These are phyloP conservation scores for Hypocryptadius cinnamomeus DNA, from an alignment of 2,113 vertebrate species.

Conservation along the genomic window DNA sequence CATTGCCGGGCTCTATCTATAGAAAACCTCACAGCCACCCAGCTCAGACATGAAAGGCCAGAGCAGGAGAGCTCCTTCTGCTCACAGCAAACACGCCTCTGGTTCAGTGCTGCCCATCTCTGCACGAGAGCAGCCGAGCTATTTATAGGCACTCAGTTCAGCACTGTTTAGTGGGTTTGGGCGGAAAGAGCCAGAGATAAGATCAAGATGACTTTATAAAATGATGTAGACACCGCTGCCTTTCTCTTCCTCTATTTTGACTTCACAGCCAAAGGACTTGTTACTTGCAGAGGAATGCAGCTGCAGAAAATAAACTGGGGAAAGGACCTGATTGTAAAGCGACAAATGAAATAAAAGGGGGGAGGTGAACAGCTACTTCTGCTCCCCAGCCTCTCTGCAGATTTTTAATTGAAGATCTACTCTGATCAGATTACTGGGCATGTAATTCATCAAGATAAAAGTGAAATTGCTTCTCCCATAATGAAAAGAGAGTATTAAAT, in stretches of 20 bases:
- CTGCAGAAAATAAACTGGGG: not conserved
- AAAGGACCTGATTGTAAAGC: not conserved
- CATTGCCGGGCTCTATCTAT: not conserved
- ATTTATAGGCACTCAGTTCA: conserved; percentile 71
- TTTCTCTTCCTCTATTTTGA: conserved; percentile 37
- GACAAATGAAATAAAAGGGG: not conserved
- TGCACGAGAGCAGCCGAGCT: conserved; percentile 39
- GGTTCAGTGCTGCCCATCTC: conserved; percentile 55
- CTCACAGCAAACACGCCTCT: conserved; percentile 40
- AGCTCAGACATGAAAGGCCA: conserved; percentile 40
- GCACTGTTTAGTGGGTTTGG: conserved; percentile 65
- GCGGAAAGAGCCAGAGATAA: conserved; percentile 67
- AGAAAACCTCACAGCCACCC: not conserved
- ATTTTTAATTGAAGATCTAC: not conserved
- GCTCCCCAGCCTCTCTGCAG: not conserved
- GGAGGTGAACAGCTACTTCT: not conserved
- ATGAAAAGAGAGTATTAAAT: not conserved
- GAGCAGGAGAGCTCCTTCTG: not conserved
- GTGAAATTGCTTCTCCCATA: not conserved
- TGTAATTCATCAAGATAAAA: not conserved
- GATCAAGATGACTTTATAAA: conserved; percentile 67
- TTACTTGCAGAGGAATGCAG: not conserved
- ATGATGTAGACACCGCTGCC: conserved; percentile 38
- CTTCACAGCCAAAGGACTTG: conserved; percentile 1
- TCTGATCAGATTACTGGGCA: not conserved